Conservation (phyloP, 2,797 vertebrate genomes). For the Sebastes hubbsi region DNA sequence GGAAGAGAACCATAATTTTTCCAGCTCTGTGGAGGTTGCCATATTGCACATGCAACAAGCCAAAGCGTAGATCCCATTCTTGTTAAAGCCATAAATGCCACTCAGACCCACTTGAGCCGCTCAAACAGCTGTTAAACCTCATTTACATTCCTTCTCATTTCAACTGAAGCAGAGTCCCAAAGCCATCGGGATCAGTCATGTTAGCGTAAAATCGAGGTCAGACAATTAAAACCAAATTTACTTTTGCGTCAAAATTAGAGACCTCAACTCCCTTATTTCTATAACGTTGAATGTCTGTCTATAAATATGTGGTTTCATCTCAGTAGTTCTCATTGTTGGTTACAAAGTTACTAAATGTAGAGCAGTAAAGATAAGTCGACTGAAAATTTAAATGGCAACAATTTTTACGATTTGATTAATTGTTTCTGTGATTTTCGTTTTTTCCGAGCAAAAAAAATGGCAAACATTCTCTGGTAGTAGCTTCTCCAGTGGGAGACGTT, state of each 20-base stretch:
- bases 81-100: constrained; percentile 59
- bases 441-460: neutral
- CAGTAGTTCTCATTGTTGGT: neutral
- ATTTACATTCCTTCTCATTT: constrained; percentile 19
- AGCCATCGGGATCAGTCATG: neutral
- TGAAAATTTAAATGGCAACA: neutral
- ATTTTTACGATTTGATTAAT: neutral
- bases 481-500: neutral
- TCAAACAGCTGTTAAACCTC: constrained; percentile 14
- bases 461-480: neutral
- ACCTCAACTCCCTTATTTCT: neutral
- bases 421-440: neutral
- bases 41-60: constrained; percentile 53
- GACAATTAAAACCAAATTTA: constrained; percentile 3
- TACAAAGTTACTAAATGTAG: neutral
- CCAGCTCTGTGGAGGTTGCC: constrained; percentile 10
- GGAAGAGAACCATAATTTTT: neutral
- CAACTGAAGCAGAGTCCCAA: neutral
- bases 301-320: neutral
- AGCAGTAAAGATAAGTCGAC: neutral
- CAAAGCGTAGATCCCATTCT: constrained; percentile 56
- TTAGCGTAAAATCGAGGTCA: neutral
- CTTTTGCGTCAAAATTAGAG: neutral
- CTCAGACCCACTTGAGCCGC: neutral
- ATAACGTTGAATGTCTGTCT: neutral